Evolutionary conservation across 1,140 invertebrate species (phyloP).

Genomic region (Helicorthomorpha holstii): DNA sequence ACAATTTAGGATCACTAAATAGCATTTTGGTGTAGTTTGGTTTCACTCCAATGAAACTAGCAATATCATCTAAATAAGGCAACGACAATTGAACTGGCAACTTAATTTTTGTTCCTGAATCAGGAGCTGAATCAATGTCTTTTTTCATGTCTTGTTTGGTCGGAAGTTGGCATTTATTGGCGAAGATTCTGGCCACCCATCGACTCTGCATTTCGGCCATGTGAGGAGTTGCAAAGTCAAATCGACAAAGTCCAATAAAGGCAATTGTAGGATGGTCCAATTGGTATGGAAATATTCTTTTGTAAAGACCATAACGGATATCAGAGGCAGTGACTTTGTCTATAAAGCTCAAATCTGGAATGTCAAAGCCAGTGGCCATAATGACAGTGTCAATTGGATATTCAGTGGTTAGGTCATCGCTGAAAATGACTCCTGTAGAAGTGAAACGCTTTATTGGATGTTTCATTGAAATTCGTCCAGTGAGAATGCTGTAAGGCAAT

Average conservation of each 20-base stretch:
- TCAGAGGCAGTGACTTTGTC: background rate
- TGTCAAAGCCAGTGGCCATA: conserved; percentile 11
- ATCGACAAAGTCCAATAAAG: conserved; percentile 9
- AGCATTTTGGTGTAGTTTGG: background rate
- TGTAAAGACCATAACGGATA: conserved; percentile 3
- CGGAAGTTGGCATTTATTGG: background rate
- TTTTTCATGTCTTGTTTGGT: background rate
- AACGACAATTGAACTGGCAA: background rate
- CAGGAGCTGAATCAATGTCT: background rate
- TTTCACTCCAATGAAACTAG: background rate
- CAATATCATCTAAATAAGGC: background rate
- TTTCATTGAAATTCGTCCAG: conserved; percentile 27
- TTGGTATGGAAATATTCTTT: conserved; percentile 7
- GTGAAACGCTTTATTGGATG: conserved; percentile 22
- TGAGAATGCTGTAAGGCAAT: conserved; percentile 30
- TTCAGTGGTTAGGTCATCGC: conserved; percentile 18
- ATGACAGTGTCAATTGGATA: conserved; percentile 11
- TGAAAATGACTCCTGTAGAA: conserved; percentile 23
- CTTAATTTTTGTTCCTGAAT: background rate
- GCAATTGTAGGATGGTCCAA: conserved; percentile 12
- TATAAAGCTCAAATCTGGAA: conserved; percentile 11
- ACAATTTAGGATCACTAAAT: background rate
- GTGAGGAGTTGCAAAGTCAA: conserved; percentile 2
- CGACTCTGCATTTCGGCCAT: conserved; percentile 7
- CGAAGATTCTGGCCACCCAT: background rate